These are phyloP conservation scores for Oryzias woworae DNA, from an alignment of 2,113 vertebrate species.

Conservation along the genomic window DNA sequence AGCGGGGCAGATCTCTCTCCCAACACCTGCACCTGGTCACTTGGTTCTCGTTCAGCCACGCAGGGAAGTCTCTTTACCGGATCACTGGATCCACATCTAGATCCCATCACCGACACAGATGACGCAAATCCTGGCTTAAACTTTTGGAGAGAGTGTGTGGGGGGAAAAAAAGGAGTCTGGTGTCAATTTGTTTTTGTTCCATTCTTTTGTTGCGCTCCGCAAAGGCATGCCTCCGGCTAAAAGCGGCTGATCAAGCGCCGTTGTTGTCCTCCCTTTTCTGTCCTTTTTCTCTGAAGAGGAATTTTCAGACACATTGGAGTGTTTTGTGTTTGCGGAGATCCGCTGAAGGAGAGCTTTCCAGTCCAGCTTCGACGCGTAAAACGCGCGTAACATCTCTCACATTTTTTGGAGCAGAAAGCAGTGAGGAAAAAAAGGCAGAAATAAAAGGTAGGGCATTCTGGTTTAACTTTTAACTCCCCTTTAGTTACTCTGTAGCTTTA, in stretches of 20 bases:
- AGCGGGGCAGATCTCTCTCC: slow-evolving; percentile 49
- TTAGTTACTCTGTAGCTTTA: slow-evolving; percentile 47
- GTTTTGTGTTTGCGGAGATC: slow-evolving; percentile 29
- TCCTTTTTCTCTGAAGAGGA: slow-evolving; percentile 13
- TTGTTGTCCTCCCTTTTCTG: not conserved
- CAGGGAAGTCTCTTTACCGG: slow-evolving; percentile 19
- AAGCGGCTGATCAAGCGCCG: slow-evolving; percentile 12
- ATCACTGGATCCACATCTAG: slow-evolving; percentile 18
- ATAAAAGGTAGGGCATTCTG: slow-evolving; percentile 54
- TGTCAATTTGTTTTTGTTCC: not conserved
- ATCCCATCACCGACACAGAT: slow-evolving; percentile 27
- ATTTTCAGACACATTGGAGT: slow-evolving; percentile 51
- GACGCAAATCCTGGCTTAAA: slow-evolving; percentile 29
- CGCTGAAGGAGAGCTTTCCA: slow-evolving; percentile 36
- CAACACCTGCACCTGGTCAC: slow-evolving; percentile 75
- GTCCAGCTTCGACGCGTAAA: slow-evolving; percentile 32
- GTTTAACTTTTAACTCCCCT: slow-evolving; percentile 64
- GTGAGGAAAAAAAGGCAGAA: slow-evolving; percentile 1
- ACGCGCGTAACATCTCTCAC: slow-evolving; percentile 66
- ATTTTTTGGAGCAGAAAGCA: slow-evolving; percentile 29
- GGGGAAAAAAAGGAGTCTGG: slow-evolving; percentile 23
- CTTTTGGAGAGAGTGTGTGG: slow-evolving; percentile 27
- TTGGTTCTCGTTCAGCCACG: slow-evolving; percentile 32
- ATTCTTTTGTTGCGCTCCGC: slow-evolving; percentile 2
- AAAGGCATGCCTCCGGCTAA: slow-evolving; percentile 25